phyloP scores from a whole-genome alignment of 2,888 invertebrate species.

The Chymomyza procnemis region DNA sequence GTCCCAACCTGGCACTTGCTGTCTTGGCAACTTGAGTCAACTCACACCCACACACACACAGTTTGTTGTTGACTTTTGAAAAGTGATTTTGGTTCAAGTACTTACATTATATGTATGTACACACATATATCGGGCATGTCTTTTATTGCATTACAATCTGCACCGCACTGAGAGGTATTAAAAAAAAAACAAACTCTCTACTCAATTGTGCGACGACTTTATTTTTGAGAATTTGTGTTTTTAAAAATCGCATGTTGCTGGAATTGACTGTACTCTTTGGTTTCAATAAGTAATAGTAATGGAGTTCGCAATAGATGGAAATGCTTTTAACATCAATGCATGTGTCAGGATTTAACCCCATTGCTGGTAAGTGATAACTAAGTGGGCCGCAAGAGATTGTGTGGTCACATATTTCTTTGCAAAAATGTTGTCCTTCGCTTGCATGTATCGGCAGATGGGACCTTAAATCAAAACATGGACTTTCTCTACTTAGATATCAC shows the following conservation, averaged over 20 bases:
- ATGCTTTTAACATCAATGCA: no score
- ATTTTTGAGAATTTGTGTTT: background rate
- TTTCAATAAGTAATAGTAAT: no score
- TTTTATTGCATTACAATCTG: conserved; percentile 63
- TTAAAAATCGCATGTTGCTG: background rate
- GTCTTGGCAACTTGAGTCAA: conserved; percentile 35
- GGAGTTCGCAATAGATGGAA: no score
- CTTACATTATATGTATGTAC: conserved; percentile 58
- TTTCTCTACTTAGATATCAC: no score
- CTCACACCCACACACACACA: conserved; percentile 48
- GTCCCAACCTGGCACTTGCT: conserved; percentile 34
- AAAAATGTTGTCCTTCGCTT: no score
- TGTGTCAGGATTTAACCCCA: no score
- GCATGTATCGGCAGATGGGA: no score
- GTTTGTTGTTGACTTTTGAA: conserved; percentile 68
- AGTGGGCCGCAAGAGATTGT: no score
- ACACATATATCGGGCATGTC: conserved; percentile 49
- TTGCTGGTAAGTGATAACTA: no score
- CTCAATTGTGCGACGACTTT: background rate
- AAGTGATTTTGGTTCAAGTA: conserved; percentile 68
- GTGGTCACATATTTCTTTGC: no score
- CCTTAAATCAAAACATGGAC: no score
- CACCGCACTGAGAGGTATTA: background rate
- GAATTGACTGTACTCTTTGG: background rate
- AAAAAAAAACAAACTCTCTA: background rate